phyloP scores from a whole-genome alignment of 2,113 vertebrate species.

The Macquaria australasica region DNA sequence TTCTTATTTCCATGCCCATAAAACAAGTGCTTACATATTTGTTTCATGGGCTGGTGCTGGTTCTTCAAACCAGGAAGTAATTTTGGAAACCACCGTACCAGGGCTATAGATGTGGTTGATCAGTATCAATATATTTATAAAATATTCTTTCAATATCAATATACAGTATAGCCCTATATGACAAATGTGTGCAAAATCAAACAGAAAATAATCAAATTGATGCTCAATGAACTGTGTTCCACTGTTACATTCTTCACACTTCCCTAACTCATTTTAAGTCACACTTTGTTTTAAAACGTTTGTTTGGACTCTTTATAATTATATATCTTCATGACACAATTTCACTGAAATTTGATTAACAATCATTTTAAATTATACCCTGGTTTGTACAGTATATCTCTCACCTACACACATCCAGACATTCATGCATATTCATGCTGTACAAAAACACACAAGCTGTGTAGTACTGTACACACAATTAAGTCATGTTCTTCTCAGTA shows the following conservation, averaged over 20 bases:
- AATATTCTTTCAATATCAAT: neutral
- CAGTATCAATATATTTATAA: neutral
- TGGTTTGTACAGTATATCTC: neutral
- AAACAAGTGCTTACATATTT: neutral
- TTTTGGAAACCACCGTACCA: neutral
- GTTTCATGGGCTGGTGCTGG: neutral
- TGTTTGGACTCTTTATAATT: too few relatives aligned
- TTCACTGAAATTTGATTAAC: neutral
- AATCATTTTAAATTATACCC: neutral
- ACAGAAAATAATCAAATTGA: neutral
- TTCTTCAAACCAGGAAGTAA: neutral
- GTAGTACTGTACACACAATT: neutral
- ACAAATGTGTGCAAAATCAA: neutral
- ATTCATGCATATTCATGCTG: neutral
- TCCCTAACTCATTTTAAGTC: neutral
- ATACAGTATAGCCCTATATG: neutral
- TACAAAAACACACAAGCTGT: neutral
- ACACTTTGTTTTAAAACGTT: neutral
- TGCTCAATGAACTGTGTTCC: neutral
- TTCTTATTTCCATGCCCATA: neutral
- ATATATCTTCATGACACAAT: neutral
- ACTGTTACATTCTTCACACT: neutral
- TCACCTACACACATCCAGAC: neutral
- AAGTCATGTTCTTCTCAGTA: conserved; percentile 1
- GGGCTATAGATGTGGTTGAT: neutral